Evolutionary conservation across 1,140 invertebrate genomes (phyloP), one percentile per base, ranked within the genome.

Genomic region (Pachyrhynchus sulphureomaculatus): DNA sequence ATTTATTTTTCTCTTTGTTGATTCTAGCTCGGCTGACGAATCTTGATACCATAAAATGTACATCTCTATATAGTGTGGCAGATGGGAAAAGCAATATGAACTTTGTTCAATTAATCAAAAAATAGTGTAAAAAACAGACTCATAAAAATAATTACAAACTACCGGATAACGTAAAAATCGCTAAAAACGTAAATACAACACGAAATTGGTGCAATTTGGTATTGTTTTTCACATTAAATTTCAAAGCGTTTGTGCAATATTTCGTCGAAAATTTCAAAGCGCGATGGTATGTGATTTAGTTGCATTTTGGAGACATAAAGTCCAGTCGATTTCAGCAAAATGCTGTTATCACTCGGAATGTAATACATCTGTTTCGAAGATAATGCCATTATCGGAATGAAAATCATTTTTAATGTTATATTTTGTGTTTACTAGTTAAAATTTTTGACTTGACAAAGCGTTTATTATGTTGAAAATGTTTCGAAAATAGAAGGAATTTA

Each of bases 221-320:
- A 17, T 24, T 29, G 45, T 26, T n/a, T 32, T 48, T 48, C 24
- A 32, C 32, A 15, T 4, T 29, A 34, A 51, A 51, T 51, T 36
- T 15, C 48, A 23, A 49, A 58, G 21, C 51, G 45, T 59, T 42
- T 59, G 36, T 24, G 15, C 36, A 26, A 42, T 59, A 59, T 59
- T 51, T 49, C 45, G 37, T 21, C 29, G 36, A 59, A 49, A 42
- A 52, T 51, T 36, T 59, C 41, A 51, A 51, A 42, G 24, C 23
- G 48, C 45, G 34, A 41, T 51, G 37, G 42, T 41, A 54, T 54
- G 21, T 59, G 57, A 59, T 51, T 51, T 59, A 59, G 47, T 18
- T 41, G 33, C 37, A 23, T 49, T 39, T 24, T 21, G 57, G 57
- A 49, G 57, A 59, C 57, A 42, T 17, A 34, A 32, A 59, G 57